Evolutionary conservation across 2,797 vertebrate genomes (phyloP).

Genomic region (Diceros bicornis): DNA sequence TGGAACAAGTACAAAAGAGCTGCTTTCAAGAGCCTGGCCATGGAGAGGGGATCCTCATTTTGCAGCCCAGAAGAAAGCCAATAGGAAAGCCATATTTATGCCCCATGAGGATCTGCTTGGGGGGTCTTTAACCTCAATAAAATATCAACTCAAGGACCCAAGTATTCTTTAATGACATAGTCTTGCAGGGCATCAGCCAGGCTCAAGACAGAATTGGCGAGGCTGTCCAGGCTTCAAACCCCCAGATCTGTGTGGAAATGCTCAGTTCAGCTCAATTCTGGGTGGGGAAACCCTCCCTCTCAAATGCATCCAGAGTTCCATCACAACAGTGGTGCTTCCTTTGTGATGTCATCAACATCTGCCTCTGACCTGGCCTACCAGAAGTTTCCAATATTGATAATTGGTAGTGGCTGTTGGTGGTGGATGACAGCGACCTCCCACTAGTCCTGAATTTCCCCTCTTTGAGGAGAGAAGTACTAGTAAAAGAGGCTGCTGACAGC

Average conservation of each 20-base stretch:
- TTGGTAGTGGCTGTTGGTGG: constrained; percentile 1
- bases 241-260: not conserved
- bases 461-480: not conserved
- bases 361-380: not conserved
- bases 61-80: not conserved
- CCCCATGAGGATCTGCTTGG: not conserved
- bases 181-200: not conserved
- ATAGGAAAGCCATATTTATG: not conserved
- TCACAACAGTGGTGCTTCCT: not conserved
- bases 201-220: not conserved
- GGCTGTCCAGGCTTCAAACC: not conserved
- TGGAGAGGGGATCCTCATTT: not conserved
- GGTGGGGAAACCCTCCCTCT: not conserved
- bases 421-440: not conserved
- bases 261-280: not conserved
- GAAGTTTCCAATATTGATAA: constrained; percentile 60
- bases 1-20: not conserved
- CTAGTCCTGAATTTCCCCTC: not conserved
- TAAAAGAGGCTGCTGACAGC: not conserved
- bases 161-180: not conserved
- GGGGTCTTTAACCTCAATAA: not conserved
- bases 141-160: not conserved
- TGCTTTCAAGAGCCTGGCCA: not conserved
- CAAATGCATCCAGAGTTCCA: constrained; percentile 26
- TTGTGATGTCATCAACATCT: constrained; percentile 78